phyloP scores from a whole-genome alignment of 2,888 invertebrate genomes.

The Dione juno region DNA sequence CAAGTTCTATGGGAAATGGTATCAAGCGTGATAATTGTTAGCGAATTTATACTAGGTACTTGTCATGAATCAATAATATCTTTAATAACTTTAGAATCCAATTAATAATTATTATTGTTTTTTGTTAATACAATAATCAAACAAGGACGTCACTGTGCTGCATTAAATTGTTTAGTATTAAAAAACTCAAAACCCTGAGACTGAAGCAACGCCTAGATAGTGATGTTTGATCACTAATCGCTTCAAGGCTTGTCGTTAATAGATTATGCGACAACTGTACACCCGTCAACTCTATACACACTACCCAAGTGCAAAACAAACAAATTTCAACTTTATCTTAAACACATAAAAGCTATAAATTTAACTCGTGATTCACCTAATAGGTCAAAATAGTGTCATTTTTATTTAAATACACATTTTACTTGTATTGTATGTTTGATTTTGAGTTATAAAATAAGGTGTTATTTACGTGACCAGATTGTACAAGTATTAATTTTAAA shows the following conservation, averaged over 20 bases:
- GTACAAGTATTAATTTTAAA: slow-evolving; percentile 12
- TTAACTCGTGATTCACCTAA: neutral
- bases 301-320: slow-evolving; percentile 6
- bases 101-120: too few relatives aligned
- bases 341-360: slow-evolving; percentile 16
- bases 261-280: slow-evolving; percentile 54
- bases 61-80: too few relatives aligned
- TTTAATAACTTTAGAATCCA: too few relatives aligned
- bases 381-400: slow-evolving; percentile 20
- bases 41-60: too few relatives aligned
- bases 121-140: too few relatives aligned
- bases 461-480: slow-evolving; percentile 25
- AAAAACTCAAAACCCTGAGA: slow-evolving; percentile 43
- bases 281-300: slow-evolving; percentile 29
- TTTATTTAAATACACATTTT: slow-evolving; percentile 34
- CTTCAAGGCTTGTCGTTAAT: slow-evolving; percentile 54
- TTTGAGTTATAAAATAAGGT: slow-evolving; percentile 30
- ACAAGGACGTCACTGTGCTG: too few relatives aligned
- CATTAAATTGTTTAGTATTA: neutral
- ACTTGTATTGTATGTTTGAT: slow-evolving; percentile 36
- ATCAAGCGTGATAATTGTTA: too few relatives aligned
- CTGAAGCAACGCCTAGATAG: slow-evolving; percentile 53
- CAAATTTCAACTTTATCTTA: slow-evolving; percentile 27
- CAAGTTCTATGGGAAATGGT: too few relatives aligned
- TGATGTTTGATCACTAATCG: slow-evolving; percentile 59